phyloP scores from a whole-genome alignment of 2,797 vertebrate species.

The Mionectes olivaceus region DNA sequence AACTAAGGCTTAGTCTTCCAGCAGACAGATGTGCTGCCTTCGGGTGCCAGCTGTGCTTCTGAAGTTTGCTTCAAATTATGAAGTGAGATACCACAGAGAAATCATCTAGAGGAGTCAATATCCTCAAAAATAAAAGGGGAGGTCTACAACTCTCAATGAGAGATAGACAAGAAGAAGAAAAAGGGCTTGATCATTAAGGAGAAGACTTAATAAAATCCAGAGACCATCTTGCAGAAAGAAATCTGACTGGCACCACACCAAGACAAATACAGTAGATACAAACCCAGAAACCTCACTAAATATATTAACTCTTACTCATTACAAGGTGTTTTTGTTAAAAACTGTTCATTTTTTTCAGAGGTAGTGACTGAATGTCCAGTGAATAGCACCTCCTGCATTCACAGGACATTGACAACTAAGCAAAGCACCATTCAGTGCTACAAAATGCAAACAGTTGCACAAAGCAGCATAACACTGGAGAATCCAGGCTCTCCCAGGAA shows the following conservation, averaged over 20 bases:
- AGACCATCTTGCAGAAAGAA: neutral
- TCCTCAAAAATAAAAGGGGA: neutral
- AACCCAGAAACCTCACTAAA: neutral
- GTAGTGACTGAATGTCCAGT: neutral
- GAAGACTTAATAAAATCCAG: constrained; percentile 11
- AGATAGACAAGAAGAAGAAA: neutral
- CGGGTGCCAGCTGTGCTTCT: neutral
- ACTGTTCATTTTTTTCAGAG: neutral
- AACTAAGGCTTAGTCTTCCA: neutral
- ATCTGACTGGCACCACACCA: neutral
- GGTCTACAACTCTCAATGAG: neutral
- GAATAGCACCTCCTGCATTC: neutral
- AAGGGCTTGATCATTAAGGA: neutral
- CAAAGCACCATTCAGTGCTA: neutral
- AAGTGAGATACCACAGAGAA: neutral
- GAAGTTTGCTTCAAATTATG: neutral
- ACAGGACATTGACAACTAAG: neutral
- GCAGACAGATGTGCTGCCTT: constrained; percentile 5
- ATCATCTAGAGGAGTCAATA: neutral
- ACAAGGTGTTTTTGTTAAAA: neutral
- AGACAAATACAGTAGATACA: neutral
- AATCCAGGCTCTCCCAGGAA: neutral
- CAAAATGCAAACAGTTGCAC: neutral
- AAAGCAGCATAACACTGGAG: neutral
- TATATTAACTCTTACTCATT: neutral